Conservation (phyloP, 2,888 invertebrate genomes). For the Cerceris ruficornis region DNA sequence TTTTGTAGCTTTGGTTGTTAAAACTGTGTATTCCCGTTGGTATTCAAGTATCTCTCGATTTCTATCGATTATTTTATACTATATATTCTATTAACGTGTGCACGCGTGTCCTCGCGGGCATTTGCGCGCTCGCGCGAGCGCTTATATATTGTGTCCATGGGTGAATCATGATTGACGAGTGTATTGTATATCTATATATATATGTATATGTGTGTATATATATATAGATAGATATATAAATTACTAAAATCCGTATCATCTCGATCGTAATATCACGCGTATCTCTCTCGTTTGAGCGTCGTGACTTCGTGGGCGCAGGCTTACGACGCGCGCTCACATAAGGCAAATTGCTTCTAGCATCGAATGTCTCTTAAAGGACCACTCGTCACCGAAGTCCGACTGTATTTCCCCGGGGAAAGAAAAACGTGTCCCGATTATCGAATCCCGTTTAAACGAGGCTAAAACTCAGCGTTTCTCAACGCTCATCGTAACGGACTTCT, state of each 20-base stretch:
- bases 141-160: too few species aligned
- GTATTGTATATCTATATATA: too few species aligned
- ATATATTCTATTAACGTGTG: constrained; percentile 9
- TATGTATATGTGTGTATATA: too few species aligned
- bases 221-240: constrained; percentile 15
- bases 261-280: constrained; percentile 37
- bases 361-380: constrained; percentile 1
- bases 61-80: constrained; percentile 7
- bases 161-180: too few species aligned
- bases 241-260: constrained; percentile 28
- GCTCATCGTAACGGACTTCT: background rate
- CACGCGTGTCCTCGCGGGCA: constrained; percentile 33
- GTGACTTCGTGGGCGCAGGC: constrained; percentile 31
- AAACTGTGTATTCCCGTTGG: constrained; percentile 34
- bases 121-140: background rate
- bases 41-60: constrained; percentile 36
- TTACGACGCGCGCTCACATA: constrained; percentile 34
- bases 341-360: constrained; percentile 36
- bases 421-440: background rate
- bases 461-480: too few species aligned
- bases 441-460: background rate
- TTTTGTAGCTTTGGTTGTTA: constrained; percentile 66
- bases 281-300: constrained; percentile 33
- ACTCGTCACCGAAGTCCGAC: background rate
- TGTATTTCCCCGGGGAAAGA: background rate